A percentile compares a stretch with the other conserved stretches of the same genome.
These are phyloP conservation scores for Helicoverpa armigera DNA, from an alignment of 1,140 invertebrate species.

Conservation along the genomic window DNA sequence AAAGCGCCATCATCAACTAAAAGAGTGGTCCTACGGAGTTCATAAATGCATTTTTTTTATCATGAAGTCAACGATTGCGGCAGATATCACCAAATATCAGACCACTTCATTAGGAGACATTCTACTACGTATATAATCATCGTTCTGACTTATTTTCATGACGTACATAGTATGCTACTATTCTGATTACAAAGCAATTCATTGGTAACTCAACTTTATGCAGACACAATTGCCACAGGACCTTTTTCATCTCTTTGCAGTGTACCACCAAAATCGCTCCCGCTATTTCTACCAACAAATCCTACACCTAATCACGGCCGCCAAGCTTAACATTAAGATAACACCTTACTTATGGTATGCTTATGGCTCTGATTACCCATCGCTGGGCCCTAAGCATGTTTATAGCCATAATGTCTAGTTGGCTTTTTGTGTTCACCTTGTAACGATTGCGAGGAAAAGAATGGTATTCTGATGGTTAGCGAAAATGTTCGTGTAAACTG, in stretches of 20 bases:
- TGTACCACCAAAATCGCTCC: conserved; percentile 8
- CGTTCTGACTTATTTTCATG: too few species aligned
- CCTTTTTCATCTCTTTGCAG: neutral
- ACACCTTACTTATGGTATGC: conserved; percentile 69
- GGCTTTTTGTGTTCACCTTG: conserved; percentile 37
- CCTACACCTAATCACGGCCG: neutral
- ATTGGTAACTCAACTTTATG: too few species aligned
- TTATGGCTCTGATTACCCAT: conserved; percentile 59
- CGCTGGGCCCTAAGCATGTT: conserved; percentile 41
- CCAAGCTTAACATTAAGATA: conserved; percentile 63
- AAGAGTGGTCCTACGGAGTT: too few species aligned
- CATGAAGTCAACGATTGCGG: too few species aligned
- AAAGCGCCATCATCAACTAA: too few species aligned
- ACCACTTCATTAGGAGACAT: too few species aligned
- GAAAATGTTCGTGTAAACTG: neutral
- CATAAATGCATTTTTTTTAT: too few species aligned
- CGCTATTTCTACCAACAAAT: conserved; percentile 46
- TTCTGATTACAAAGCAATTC: too few species aligned
- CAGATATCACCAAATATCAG: too few species aligned
- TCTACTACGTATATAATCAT: too few species aligned
- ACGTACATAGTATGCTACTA: too few species aligned
- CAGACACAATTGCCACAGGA: too few species aligned
- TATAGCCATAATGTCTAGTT: conserved; percentile 28
- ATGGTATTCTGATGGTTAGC: conserved; percentile 25
- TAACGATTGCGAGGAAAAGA: conserved; percentile 23